Evolutionary conservation across 2,113 vertebrate species (phyloP).

Genomic region (Steatornis caripensis): DNA sequence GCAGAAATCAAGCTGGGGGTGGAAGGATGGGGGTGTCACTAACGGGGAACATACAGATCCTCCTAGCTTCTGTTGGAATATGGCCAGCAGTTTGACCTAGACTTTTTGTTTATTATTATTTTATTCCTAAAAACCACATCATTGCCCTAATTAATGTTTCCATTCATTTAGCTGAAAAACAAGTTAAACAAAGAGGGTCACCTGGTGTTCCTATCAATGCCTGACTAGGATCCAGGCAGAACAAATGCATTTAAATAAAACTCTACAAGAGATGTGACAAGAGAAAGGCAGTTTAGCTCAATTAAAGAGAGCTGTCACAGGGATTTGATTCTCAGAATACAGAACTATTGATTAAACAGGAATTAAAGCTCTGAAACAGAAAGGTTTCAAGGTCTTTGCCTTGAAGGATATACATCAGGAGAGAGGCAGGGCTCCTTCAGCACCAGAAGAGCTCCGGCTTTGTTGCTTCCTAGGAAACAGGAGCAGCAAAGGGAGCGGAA

Average conservation of each 20-base stretch:
- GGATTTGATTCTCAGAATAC: constrained; percentile 49
- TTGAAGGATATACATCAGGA: constrained; percentile 4
- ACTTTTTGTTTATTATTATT: neutral
- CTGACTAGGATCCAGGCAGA: constrained; percentile 7
- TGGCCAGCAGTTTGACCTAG: neutral
- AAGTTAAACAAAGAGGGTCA: constrained; percentile 54
- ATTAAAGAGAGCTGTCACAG: constrained; percentile 51
- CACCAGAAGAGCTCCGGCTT: neutral
- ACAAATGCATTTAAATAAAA: constrained; percentile 29
- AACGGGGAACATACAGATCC: constrained; percentile 14
- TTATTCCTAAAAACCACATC: neutral
- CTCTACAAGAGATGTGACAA: constrained; percentile 40
- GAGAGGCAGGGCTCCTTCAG: constrained; percentile 15
- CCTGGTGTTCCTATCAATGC: constrained; percentile 8
- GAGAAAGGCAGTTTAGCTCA: constrained; percentile 52
- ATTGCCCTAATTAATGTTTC: constrained; percentile 46
- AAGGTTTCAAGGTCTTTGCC: constrained; percentile 54
- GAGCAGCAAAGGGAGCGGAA: constrained; percentile 30
- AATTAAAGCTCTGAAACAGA: constrained; percentile 43
- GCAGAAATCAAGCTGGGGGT: constrained; percentile 10
- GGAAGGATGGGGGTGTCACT: constrained; percentile 24
- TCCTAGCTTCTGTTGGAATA: neutral
- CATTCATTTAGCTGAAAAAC: constrained; percentile 40
- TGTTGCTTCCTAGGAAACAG: constrained; percentile 51
- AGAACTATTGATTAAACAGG: constrained; percentile 41